Percentiles rank a stretch among this genome's conserved stretches.
Evolutionary conservation across 2,113 vertebrate species (phyloP).

Genomic region (Brachirus orientalis): DNA sequence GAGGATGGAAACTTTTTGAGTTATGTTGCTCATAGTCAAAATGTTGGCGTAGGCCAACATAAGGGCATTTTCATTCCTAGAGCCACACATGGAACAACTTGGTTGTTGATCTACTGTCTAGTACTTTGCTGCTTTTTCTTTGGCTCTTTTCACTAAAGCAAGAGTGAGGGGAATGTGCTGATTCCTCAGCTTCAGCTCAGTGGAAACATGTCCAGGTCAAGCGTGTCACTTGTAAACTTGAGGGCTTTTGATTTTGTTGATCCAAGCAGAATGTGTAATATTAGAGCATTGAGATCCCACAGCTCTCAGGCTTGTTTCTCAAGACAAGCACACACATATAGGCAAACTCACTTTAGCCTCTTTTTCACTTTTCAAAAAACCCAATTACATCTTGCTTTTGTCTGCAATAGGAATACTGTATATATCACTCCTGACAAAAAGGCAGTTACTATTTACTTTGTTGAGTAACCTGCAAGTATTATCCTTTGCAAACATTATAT

Average conservation of each 20-base stretch:
- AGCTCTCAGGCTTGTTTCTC: conserved; percentile 23
- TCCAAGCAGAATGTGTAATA: conserved; percentile 45
- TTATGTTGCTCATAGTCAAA: neutral
- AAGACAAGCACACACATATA: conserved; percentile 27
- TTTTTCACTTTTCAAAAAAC: neutral
- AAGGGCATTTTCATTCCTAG: neutral
- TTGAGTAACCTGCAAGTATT: too few relatives aligned
- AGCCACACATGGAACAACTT: neutral
- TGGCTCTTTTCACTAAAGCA: neutral
- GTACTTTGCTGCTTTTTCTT: conserved; percentile 1
- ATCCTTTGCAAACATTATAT: too few relatives aligned
- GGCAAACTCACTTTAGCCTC: conserved; percentile 8
- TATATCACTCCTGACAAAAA: too few relatives aligned
- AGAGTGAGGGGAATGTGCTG: conserved; percentile 7
- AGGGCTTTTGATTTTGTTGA: conserved; percentile 49
- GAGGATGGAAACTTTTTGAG: too few relatives aligned
- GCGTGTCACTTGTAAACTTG: conserved; percentile 44
- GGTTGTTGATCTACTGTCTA: neutral
- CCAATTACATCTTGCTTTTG: too few relatives aligned
- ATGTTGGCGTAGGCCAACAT: too few relatives aligned
- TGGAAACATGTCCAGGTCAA: conserved; percentile 42
- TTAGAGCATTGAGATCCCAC: conserved; percentile 20
- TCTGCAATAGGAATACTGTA: too few relatives aligned
- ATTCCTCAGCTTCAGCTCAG: conserved; percentile 25
- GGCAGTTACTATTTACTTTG: too few relatives aligned